Conservation (phyloP, 2,113 vertebrate genomes). For the Tachuris rubrigastra region DNA sequence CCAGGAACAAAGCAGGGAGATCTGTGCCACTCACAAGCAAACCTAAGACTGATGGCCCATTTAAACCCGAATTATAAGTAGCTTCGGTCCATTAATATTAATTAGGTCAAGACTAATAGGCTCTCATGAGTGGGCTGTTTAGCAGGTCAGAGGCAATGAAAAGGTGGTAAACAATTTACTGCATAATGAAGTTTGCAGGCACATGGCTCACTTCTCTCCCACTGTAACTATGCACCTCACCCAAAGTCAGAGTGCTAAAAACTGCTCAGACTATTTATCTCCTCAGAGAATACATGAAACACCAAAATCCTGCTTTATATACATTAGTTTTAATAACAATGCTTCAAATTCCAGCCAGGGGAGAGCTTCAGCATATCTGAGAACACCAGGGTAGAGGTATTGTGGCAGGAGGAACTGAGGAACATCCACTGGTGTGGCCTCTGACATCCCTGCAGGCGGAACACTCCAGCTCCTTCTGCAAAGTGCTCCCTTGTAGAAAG, state of each 20-base stretch:
- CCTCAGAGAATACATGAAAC: not conserved
- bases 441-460: not conserved
- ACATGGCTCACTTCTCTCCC: not conserved
- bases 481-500: not conserved
- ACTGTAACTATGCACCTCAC: not conserved
- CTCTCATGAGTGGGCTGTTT: conserved; percentile 45
- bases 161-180: conserved; percentile 23
- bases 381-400: rapidly evolving
- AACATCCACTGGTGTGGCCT: not conserved
- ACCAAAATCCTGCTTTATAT: not conserved
- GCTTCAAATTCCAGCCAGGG: not conserved
- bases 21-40: not conserved
- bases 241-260: not conserved
- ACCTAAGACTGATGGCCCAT: not conserved
- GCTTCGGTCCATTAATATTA: conserved; percentile 30
- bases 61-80: conserved; percentile 10
- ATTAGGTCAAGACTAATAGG: conserved; percentile 53
- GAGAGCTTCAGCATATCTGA: not conserved
- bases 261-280: not conserved
- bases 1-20: not conserved
- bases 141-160: conserved; percentile 34
- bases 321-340: not conserved
- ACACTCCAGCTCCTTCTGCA: not conserved
- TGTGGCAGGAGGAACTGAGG: not conserved
- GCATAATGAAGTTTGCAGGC: not conserved